These are phyloP conservation scores for Brenthis daphne DNA, from an alignment of 2,888 invertebrate genomes.

Conservation along the genomic window DNA sequence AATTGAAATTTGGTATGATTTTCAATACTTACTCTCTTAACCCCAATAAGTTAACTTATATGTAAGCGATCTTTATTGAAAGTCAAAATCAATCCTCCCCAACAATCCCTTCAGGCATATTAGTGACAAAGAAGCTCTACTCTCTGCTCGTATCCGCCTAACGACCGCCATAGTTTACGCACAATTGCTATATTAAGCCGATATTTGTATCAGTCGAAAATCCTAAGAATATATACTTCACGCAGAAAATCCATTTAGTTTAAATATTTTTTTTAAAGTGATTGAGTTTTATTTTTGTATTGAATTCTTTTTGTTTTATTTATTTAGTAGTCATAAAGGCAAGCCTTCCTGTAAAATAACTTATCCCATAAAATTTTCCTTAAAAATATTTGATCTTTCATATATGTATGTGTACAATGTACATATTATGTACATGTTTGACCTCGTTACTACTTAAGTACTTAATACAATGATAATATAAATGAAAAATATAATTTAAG, in stretches of 20 bases:
- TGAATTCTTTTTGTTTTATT: too few species aligned
- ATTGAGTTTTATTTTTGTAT: too few species aligned
- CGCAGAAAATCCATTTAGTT: neutral
- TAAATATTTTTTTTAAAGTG: neutral
- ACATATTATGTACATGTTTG: too few species aligned
- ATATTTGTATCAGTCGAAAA: constrained; percentile 32
- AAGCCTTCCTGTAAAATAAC: too few species aligned
- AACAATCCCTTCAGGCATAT: constrained; percentile 63
- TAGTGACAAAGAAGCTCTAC: constrained; percentile 72
- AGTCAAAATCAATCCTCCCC: constrained; percentile 35
- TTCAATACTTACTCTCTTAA: constrained; percentile 1
- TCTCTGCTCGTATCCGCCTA: constrained; percentile 60
- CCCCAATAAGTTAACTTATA: constrained; percentile 2
- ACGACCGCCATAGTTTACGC: constrained; percentile 74
- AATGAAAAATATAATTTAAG: too few species aligned
- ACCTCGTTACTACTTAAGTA: too few species aligned
- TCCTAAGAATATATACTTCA: constrained; percentile 1
- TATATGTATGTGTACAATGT: too few species aligned
- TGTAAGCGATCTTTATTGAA: constrained; percentile 9
- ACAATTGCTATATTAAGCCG: constrained; percentile 43
- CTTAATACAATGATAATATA: too few species aligned
- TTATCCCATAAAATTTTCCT: too few species aligned
- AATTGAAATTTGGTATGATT: neutral
- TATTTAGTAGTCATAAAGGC: too few species aligned
- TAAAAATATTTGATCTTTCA: too few species aligned